Conservation (phyloP, 1,140 invertebrate genomes). For the Lepidurus couesii region DNA sequence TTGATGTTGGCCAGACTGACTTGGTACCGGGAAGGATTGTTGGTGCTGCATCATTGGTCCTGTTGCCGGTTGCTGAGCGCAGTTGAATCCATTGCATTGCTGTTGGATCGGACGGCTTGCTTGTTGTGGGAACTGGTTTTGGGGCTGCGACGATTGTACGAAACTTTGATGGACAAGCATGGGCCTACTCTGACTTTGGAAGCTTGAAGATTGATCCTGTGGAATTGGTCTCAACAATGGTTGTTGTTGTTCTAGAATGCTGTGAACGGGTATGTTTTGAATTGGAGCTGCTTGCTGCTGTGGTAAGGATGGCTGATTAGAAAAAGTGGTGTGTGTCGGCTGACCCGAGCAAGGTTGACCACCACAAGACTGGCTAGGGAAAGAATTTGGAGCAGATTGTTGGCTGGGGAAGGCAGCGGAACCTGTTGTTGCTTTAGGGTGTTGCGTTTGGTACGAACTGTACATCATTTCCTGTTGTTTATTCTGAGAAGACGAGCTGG, state of each 20-base stretch:
- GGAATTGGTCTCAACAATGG: no score
- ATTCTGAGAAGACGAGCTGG: not conserved
- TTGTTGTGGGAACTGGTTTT: not conserved
- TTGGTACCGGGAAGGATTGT: not conserved
- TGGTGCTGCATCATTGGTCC: not conserved
- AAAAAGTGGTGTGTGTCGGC: not conserved
- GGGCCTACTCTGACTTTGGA: no score
- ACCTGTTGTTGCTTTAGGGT: not conserved
- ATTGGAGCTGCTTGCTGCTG: no score
- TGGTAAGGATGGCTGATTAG: not conserved
- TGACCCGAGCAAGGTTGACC: not conserved
- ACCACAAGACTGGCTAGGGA: not conserved
- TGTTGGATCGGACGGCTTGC: not conserved
- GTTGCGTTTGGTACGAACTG: not conserved
- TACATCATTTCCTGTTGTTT: not conserved
- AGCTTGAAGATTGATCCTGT: no score
- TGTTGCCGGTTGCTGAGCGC: not conserved
- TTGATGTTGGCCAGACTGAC: not conserved
- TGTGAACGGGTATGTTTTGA: no score
- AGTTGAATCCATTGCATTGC: not conserved
- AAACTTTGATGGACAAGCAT: no score
- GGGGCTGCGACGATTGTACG: not conserved
- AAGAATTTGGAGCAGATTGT: not conserved
- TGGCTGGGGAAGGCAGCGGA: not conserved
- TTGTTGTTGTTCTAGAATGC: no score